A percentile compares a stretch with the other conserved stretches of the same genome.
Evolutionary conservation across 2,797 vertebrate genomes (phyloP).

Genomic region (Silurus aristotelis): DNA sequence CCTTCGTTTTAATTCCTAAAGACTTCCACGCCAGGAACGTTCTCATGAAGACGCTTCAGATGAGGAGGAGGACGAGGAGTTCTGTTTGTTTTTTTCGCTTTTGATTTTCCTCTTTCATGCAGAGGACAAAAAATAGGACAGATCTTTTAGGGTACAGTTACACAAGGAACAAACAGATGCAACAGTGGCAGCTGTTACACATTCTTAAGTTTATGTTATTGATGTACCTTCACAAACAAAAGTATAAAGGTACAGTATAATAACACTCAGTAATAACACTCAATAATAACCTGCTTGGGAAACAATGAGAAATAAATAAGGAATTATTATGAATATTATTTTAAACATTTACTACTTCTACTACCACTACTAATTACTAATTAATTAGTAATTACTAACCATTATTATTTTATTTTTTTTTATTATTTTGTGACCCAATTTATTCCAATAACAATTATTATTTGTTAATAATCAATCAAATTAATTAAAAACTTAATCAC

Average conservation of each 20-base stretch:
- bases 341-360: too few species aligned
- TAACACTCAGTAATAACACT: too few species aligned
- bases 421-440: too few species aligned
- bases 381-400: too few species aligned
- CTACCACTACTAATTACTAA: too few species aligned
- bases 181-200: not conserved
- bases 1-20: slow-evolving; percentile 89
- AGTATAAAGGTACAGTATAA: not conserved
- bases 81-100: slow-evolving; percentile 16
- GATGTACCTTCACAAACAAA: not conserved
- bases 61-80: slow-evolving; percentile 29
- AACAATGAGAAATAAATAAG: not conserved
- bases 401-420: too few species aligned
- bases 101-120: not conserved
- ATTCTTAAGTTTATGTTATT: not conserved
- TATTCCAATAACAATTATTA: too few species aligned
- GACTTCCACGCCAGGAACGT: slow-evolving; percentile 73
- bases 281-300: not conserved
- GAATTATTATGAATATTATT: too few species aligned
- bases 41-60: slow-evolving; percentile 65
- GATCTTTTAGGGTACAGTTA: slow-evolving; percentile 7
- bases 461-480: too few species aligned
- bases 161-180: not conserved
- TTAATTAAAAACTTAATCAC: too few species aligned
- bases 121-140: not conserved